A percentile compares a stretch with the other conserved stretches of the same genome.
phyloP scores from a whole-genome alignment of 2,113 vertebrate genomes.

The Sisor rabdophorus region DNA sequence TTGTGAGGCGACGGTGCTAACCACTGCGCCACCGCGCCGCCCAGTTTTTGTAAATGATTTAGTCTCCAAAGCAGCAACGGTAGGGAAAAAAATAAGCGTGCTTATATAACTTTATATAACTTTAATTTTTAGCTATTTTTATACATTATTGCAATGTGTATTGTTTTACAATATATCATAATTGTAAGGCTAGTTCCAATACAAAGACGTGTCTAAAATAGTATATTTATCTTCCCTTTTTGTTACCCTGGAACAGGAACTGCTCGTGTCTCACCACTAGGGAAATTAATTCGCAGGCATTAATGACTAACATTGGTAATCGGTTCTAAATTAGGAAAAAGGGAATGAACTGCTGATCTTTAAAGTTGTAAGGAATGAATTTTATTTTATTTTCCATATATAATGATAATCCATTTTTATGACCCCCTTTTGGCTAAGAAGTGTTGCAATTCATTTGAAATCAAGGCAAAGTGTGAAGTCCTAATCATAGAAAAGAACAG shows the following conservation, averaged over 20 bases:
- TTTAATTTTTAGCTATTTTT: too few species aligned
- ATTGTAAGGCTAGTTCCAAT: too few species aligned
- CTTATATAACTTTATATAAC: too few species aligned
- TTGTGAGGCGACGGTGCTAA: too few species aligned
- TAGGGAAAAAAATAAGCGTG: too few species aligned
- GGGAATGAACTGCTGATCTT: background rate
- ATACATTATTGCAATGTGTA: too few species aligned
- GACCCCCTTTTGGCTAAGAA: background rate
- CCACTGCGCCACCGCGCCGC: too few species aligned
- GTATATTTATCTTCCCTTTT: background rate
- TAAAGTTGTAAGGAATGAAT: background rate
- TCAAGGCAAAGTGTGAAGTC: background rate
- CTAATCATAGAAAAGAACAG: constrained; percentile 5
- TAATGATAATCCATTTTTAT: constrained; percentile 12
- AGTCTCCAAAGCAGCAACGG: too few species aligned
- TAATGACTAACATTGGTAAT: background rate
- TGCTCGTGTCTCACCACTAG: background rate
- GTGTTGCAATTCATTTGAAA: background rate
- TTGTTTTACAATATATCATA: too few species aligned
- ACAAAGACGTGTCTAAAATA: background rate
- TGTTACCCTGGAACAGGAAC: background rate
- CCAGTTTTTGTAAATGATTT: too few species aligned
- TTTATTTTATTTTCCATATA: background rate
- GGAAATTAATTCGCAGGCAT: constrained; percentile 10
- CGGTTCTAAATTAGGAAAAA: background rate